These are phyloP conservation scores for Eufriesea mexicana DNA, from an alignment of 1,140 invertebrate genomes.

Conservation along the genomic window DNA sequence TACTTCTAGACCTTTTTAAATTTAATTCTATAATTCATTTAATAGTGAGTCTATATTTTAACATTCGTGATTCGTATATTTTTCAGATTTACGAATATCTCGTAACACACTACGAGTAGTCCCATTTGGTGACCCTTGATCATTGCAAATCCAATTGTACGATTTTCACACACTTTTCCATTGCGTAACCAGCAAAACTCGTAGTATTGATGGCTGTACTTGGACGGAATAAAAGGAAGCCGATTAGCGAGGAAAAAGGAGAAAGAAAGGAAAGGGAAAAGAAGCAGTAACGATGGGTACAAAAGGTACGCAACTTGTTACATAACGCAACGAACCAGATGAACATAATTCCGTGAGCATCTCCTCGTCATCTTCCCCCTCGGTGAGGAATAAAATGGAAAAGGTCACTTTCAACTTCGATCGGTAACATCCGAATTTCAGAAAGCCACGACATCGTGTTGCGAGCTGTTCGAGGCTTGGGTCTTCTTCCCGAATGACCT, in stretches of 20 bases:
- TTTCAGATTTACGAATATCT: too few species aligned
- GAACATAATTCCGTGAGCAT: not conserved
- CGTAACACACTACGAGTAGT: too few species aligned
- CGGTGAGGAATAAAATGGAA: not conserved
- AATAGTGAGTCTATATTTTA: too few species aligned
- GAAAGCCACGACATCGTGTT: constrained; percentile 2
- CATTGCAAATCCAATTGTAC: not conserved
- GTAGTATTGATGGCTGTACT: not conserved
- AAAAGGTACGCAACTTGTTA: not conserved
- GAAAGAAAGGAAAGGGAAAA: not conserved
- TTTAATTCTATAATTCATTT: too few species aligned
- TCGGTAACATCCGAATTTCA: constrained; percentile 39
- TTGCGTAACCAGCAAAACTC: not conserved
- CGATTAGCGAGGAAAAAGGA: not conserved
- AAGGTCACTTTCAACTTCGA: not conserved
- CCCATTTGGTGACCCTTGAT: too few species aligned
- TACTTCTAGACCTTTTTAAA: not conserved
- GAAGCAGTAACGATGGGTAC: not conserved
- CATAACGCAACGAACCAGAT: not conserved
- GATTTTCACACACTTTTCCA: not conserved
- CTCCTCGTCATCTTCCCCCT: not conserved
- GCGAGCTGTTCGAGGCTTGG: not conserved
- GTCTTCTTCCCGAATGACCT: constrained; percentile 64
- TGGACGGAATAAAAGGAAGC: not conserved
- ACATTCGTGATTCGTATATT: too few species aligned